Percentiles rank a stretch among this genome's conserved stretches.
phyloP scores from a whole-genome alignment of 2,888 invertebrate species.

The Epiblema foenella region DNA sequence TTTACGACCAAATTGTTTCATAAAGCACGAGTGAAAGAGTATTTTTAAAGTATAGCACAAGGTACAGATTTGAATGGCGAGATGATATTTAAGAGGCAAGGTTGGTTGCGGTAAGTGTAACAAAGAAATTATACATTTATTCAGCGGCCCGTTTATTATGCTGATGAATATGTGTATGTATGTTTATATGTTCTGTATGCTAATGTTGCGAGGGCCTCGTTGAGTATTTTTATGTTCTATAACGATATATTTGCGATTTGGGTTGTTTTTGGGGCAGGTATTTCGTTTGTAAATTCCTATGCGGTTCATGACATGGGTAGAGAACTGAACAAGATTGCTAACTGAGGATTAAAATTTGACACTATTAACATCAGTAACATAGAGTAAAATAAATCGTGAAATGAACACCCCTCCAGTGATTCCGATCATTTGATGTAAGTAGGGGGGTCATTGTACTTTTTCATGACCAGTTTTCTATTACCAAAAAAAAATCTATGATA shows the following conservation, averaged over 20 bases:
- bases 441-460: no score
- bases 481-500: no score
- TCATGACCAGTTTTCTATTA: no score
- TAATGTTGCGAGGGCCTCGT: conserved; percentile 25
- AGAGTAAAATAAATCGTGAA: no score
- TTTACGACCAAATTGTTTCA: background rate
- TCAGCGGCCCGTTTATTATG: conserved; percentile 37
- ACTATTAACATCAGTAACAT: no score
- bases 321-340: background rate
- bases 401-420: no score
- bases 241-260: conserved; percentile 5
- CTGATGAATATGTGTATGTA: conserved; percentile 36
- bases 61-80: background rate
- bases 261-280: background rate
- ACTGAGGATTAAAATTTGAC: background rate
- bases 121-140: conserved; percentile 42
- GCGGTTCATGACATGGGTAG: background rate
- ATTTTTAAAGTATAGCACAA: background rate
- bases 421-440: no score
- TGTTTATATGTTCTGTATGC: conserved; percentile 35
- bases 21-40: background rate
- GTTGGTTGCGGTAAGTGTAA: conserved; percentile 3
- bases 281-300: background rate
- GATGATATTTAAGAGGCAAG: background rate
- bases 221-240: conserved; percentile 13